phyloP scores from a whole-genome alignment of 2,113 vertebrate species.

The Callipepla californica region DNA sequence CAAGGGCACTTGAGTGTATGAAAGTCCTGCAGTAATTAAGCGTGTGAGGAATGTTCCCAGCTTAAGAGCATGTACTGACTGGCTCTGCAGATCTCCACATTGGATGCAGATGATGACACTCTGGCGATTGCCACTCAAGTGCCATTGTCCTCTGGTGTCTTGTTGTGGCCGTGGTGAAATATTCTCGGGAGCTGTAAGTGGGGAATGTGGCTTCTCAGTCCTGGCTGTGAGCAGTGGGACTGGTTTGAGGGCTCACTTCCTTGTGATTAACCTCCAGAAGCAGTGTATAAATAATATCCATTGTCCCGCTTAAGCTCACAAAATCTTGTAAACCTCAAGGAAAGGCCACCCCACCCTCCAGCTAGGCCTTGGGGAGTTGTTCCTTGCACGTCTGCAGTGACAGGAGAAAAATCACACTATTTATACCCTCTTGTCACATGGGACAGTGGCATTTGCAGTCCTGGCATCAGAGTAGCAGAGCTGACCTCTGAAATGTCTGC shows the following conservation, averaged over 20 bases:
- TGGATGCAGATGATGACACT: fast-evolving
- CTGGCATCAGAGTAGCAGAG: neutral
- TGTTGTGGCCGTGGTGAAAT: neutral
- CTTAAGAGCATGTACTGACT: neutral
- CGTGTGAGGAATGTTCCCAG: neutral
- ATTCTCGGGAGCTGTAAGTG: neutral
- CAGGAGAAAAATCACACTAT: neutral
- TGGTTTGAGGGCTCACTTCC: neutral
- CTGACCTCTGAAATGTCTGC: neutral
- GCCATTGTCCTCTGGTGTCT: neutral
- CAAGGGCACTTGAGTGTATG: neutral
- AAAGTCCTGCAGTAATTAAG: neutral
- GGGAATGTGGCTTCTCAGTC: neutral
- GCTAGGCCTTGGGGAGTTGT: neutral
- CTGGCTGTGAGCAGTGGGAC: neutral
- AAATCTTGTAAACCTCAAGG: neutral
- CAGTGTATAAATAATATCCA: neutral
- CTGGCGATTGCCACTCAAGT: fast-evolving
- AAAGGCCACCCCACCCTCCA: neutral
- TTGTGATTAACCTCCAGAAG: neutral
- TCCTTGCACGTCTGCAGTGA: neutral
- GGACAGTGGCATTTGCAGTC: neutral
- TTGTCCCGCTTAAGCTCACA: neutral
- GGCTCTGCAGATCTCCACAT: neutral
- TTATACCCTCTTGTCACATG: neutral